phyloP scores from a whole-genome alignment of 1,140 invertebrate species.

The Brachionus asplanchnoidis region DNA sequence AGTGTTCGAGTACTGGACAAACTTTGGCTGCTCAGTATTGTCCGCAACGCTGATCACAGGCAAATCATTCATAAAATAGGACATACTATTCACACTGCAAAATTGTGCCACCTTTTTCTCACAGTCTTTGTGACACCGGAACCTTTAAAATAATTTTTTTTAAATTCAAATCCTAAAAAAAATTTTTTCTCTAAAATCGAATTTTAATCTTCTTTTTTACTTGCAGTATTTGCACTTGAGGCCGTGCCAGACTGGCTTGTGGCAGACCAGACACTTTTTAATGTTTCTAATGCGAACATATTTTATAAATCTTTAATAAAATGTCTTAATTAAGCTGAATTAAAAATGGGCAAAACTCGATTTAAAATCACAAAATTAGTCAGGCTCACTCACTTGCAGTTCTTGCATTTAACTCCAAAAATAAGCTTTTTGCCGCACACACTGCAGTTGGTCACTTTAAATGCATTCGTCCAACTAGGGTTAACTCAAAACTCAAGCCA shows the following conservation, averaged over 20 bases:
- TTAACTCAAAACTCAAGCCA: background rate
- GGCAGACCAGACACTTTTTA: constrained; percentile 26
- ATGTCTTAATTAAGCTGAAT: background rate
- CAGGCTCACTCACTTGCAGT: constrained; percentile 31
- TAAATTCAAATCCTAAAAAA: background rate
- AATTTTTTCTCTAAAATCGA: background rate
- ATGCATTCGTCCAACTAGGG: constrained; percentile 25
- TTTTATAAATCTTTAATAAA: constrained; percentile 26
- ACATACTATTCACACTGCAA: background rate
- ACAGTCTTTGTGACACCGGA: constrained; percentile 40
- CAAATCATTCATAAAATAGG: background rate
- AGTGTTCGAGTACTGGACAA: background rate
- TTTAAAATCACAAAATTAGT: background rate
- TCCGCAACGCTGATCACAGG: background rate
- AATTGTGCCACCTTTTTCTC: background rate
- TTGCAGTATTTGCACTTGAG: constrained; percentile 42
- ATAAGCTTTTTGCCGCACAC: constrained; percentile 30
- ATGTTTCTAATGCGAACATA: constrained; percentile 40
- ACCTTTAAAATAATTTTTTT: constrained; percentile 7
- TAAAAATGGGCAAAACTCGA: background rate
- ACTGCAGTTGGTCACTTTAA: constrained; percentile 33
- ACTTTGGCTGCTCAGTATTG: background rate
- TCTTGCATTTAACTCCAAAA: constrained; percentile 34
- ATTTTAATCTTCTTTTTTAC: background rate
- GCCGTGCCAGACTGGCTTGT: constrained; percentile 32